Conservation (phyloP, 1,140 invertebrate species). For the Epicauta chinensis region DNA sequence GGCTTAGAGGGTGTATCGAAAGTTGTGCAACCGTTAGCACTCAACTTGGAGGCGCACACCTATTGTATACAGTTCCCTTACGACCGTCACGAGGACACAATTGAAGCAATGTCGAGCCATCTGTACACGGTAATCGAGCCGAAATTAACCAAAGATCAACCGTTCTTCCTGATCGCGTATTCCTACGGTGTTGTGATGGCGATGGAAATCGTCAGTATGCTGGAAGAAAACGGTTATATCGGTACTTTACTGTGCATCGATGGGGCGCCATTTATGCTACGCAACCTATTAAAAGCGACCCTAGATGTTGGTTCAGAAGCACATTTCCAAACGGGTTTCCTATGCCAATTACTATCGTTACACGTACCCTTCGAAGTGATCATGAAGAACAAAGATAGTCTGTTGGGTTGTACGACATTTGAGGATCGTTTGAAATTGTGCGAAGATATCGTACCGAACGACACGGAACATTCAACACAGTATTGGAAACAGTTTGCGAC, state of each 20-base stretch:
- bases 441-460: not conserved
- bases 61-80: no score
- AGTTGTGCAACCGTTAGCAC: no score
- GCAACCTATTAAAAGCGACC: slow-evolving; percentile 42
- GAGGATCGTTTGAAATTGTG: not conserved
- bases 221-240: slow-evolving; percentile 52
- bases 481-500: not conserved
- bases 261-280: slow-evolving; percentile 52
- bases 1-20: no score
- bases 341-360: slow-evolving; percentile 47
- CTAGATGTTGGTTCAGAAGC: slow-evolving; percentile 43
- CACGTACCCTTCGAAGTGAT: slow-evolving; percentile 48
- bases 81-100: no score
- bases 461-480: not conserved
- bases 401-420: not conserved
- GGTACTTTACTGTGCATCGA: slow-evolving; percentile 53
- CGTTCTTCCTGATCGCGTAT: slow-evolving; percentile 56
- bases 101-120: no score
- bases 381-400: slow-evolving; percentile 46
- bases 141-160: slow-evolving; percentile 4
- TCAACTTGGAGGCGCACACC: no score
- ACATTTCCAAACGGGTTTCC: slow-evolving; percentile 49
- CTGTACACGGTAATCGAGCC: not conserved
- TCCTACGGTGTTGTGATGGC: slow-evolving; percentile 58
- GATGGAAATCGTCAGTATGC: slow-evolving; percentile 47